Percentiles rank a stretch among this genome's conserved stretches.
These are phyloP conservation scores for Thomomys bottae DNA, from an alignment of 2,113 vertebrate genomes.

Conservation along the genomic window DNA sequence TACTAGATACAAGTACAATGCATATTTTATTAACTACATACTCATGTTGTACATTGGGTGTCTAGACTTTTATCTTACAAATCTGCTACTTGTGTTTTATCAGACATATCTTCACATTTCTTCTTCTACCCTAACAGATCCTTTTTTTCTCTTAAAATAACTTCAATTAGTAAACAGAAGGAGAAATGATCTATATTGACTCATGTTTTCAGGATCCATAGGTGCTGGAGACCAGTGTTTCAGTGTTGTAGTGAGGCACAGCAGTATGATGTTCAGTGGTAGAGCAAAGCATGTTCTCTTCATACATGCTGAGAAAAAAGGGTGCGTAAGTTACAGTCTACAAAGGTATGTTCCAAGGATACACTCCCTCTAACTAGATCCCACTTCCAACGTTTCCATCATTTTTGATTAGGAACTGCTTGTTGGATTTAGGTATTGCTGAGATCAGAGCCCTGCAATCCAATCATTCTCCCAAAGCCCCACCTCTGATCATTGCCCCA, in stretches of 20 bases:
- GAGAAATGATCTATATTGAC: neutral
- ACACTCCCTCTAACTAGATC: too few relatives aligned
- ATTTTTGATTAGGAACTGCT: too few relatives aligned
- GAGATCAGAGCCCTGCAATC: neutral
- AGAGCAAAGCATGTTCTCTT: too few relatives aligned
- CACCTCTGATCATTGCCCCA: neutral
- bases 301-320: too few relatives aligned
- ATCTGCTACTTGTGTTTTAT: neutral
- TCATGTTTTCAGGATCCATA: neutral
- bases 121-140: neutral
- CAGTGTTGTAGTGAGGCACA: too few relatives aligned
- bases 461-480: neutral
- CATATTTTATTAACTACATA: neutral
- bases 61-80: neutral
- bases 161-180: neutral
- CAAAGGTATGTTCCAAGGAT: too few relatives aligned
- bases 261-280: too few relatives aligned
- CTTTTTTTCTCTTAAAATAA: neutral
- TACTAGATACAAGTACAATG: neutral
- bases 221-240: neutral
- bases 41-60: neutral
- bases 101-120: neutral
- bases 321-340: too few relatives aligned
- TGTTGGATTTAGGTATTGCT: neutral
- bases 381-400: too few relatives aligned